Conservation (phyloP, 2,888 invertebrate genomes). For the Myopa testacea region DNA sequence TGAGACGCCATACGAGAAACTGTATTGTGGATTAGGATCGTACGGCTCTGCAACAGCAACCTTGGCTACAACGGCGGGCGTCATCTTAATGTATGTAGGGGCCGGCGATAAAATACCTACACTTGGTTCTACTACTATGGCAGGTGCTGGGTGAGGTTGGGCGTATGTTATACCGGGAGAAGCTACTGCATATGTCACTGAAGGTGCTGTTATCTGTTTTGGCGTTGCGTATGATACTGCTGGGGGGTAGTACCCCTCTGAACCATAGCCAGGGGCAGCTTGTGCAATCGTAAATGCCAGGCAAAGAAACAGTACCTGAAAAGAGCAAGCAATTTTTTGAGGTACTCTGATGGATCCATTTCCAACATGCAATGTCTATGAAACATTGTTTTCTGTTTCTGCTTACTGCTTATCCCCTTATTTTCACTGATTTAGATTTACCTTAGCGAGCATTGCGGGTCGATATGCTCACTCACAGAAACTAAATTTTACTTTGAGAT, state of each 20-base stretch:
- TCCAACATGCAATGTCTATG: not conserved
- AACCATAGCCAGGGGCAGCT: constrained; percentile 56
- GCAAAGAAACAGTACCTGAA: constrained; percentile 60
- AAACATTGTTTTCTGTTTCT: too few species aligned
- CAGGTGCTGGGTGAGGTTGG: constrained; percentile 53
- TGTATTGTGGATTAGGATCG: constrained; percentile 69
- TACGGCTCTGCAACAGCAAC: constrained; percentile 63
- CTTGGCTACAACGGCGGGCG: constrained; percentile 47
- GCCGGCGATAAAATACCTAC: too few species aligned
- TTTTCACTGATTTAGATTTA: constrained; percentile 50
- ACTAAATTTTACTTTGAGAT: constrained; percentile 67
- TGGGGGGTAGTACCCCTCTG: constrained; percentile 43
- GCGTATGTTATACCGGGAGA: constrained; percentile 43
- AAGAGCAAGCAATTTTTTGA: not conserved
- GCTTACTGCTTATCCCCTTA: not conserved
- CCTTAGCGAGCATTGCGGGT: constrained; percentile 62
- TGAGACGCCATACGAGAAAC: constrained; percentile 67
- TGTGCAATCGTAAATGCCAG: constrained; percentile 57
- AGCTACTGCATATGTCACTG: constrained; percentile 52
- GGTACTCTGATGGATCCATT: not conserved
- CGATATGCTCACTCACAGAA: constrained; percentile 63
- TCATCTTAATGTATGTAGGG: too few species aligned
- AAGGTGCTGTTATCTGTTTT: constrained; percentile 51
- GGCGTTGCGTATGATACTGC: constrained; percentile 53
- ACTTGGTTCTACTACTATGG: constrained; percentile 55